Evolutionary conservation across 2,797 vertebrate species (phyloP), one percentile per base, ranked within the genome.

Genomic region (Myripristis jacobus): DNA sequence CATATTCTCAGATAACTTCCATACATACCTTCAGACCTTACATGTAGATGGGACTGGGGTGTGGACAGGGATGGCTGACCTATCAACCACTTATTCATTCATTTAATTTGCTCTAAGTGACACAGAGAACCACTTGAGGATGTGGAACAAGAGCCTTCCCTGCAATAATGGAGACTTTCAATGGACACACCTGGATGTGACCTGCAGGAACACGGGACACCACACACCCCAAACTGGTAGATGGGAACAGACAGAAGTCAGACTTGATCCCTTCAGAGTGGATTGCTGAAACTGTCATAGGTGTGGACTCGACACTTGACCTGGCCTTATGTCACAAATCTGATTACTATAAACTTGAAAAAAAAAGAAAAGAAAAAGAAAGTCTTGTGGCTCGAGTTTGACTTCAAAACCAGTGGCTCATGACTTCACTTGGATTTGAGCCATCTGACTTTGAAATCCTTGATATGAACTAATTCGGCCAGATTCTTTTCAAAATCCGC

Each of bases 1-100:
- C 77, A 75, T 67, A 59, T 66, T 77, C 29, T 79, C 64, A 51
- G 61, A 87, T 31, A 31, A 48, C 27, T 15, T 78, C 54, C 12
- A 63, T 50, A 63, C 57, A 19, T 16, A 73, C 19, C 15, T 22
- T 70, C 13, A 44, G 2, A n/a, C 15, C 16, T 48, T 13, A 13
- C 43, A 55, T 34, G 22, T 15, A 19, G 36, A 16, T 22, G 5
- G 27, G 29, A 31, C 8, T 25, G 22, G 24, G 41, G 11, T 27
- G 27, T 47, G 25, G 44, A 66, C 4, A 61, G 48, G 25, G 21
- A 60, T 19, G 31, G 54, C 36, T 57, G 29, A 61, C 21, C 31
- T 56, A 9, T 64, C 0, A 19, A 58, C 58, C 54, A 56, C 41
- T 46, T 34, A 46, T 52, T 44, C 29, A 61, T 55, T 75, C 4